Conservation (phyloP, 1,140 invertebrate species). For the Apis dorsata region DNA sequence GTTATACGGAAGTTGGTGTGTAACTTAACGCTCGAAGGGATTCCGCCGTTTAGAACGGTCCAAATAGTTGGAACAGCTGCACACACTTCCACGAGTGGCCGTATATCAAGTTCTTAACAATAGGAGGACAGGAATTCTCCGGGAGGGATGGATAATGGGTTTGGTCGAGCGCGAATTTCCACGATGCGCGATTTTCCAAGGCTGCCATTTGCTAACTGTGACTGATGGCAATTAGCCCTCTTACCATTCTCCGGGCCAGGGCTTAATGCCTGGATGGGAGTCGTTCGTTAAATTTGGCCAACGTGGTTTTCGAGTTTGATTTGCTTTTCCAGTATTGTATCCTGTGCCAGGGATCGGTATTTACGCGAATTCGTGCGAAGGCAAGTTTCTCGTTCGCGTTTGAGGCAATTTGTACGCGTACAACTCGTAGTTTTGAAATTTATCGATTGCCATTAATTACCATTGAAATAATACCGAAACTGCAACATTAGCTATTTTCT, state of each 20-base stretch:
- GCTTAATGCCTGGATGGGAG: not conserved
- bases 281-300: not conserved
- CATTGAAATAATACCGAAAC: too few relatives aligned
- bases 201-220: not conserved
- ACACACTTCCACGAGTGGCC: not conserved
- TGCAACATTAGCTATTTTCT: too few relatives aligned
- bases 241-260: not conserved
- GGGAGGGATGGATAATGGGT: not conserved
- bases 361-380: too few relatives aligned
- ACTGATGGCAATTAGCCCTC: not conserved
- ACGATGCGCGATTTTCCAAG: not conserved
- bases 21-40: not conserved
- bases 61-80: constrained; percentile 25
- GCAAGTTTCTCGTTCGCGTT: too few relatives aligned
- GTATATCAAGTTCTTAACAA: constrained; percentile 35
- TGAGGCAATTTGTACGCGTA: too few relatives aligned
- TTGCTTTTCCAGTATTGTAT: not conserved
- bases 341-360: too few relatives aligned
- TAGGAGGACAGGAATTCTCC: constrained; percentile 4
- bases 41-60: too few relatives aligned
- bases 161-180: not conserved
- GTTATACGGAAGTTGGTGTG: not conserved
- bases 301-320: not conserved
- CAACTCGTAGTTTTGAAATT: too few relatives aligned
- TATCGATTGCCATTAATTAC: too few relatives aligned